Evolutionary conservation across 2,888 invertebrate genomes (phyloP).

Genomic region (Drosophila meridiana): DNA sequence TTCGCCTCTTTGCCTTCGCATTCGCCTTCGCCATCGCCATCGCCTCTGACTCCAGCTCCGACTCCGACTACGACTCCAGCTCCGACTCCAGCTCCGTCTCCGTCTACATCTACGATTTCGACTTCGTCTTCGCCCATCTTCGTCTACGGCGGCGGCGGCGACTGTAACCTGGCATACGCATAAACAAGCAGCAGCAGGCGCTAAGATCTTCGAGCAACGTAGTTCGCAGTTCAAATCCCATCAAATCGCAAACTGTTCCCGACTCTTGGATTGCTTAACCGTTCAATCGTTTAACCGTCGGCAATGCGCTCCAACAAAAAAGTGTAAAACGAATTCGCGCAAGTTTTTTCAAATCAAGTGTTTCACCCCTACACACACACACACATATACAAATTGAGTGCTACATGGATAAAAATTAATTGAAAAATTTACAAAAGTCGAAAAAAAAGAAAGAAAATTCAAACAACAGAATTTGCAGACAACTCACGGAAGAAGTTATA

Average conservation of each 20-base stretch:
- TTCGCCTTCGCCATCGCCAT: conserved; percentile 8
- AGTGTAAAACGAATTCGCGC: conserved; percentile 26
- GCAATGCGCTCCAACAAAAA: conserved; percentile 41
- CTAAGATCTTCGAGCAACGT: conserved; percentile 32
- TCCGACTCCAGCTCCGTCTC: neutral
- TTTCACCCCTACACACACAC: conserved; percentile 17
- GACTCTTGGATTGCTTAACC: conserved; percentile 36
- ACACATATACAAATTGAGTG: conserved; percentile 5
- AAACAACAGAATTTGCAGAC: conserved; percentile 30
- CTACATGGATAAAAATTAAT: conserved; percentile 15
- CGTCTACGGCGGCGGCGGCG: conserved; percentile 29
- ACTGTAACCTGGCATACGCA: conserved; percentile 36
- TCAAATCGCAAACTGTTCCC: conserved; percentile 38
- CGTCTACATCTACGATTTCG: conserved; percentile 8
- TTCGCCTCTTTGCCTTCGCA: conserved; percentile 8
- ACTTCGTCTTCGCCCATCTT: conserved; percentile 4
- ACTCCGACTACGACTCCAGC: conserved; percentile 17
- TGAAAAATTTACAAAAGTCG: conserved; percentile 6
- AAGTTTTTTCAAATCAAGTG: conserved; percentile 18
- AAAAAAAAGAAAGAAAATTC: neutral
- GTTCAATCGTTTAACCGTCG: conserved; percentile 57
- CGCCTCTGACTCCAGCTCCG: neutral
- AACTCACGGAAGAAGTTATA: conserved; percentile 16
- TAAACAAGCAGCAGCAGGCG: conserved; percentile 47
- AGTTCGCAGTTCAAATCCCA: conserved; percentile 23